These are phyloP conservation scores for Arge pagana DNA, from an alignment of 2,888 invertebrate species.

Conservation along the genomic window DNA sequence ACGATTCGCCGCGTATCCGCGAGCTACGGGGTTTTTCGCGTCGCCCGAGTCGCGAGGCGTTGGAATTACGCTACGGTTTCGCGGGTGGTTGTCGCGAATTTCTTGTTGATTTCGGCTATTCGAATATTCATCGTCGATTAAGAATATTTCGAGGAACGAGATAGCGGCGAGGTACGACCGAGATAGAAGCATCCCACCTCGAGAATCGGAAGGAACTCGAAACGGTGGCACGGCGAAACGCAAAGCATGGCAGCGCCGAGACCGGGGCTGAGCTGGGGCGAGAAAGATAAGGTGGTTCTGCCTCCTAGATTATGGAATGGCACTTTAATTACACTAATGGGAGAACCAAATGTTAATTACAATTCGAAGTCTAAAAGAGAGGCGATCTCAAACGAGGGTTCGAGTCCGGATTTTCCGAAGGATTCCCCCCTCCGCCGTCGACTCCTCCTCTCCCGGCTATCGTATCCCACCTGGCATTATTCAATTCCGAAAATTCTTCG, in stretches of 20 bases:
- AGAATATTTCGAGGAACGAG: too few relatives aligned
- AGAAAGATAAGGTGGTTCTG: slow-evolving; percentile 56
- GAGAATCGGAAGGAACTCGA: slow-evolving; percentile 19
- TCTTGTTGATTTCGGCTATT: too few relatives aligned
- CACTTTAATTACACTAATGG: slow-evolving; percentile 81
- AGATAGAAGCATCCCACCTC: too few relatives aligned
- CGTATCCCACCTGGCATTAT: slow-evolving; percentile 14
- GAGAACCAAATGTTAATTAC: slow-evolving; percentile 76
- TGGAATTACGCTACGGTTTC: too few relatives aligned
- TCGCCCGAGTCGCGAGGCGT: too few relatives aligned
- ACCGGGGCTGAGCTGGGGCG: slow-evolving; percentile 57
- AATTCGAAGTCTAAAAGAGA: slow-evolving; percentile 69
- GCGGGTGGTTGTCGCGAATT: too few relatives aligned
- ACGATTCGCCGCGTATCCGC: too few relatives aligned
- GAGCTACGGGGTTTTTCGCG: too few relatives aligned
- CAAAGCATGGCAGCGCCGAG: slow-evolving; percentile 34
- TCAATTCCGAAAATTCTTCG: slow-evolving; percentile 18
- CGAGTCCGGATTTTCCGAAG: slow-evolving; percentile 17
- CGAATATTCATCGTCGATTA: too few relatives aligned
- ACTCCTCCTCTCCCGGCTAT: background rate
- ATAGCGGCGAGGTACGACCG: too few relatives aligned
- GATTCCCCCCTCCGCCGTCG: background rate
- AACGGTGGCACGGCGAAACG: slow-evolving; percentile 33
- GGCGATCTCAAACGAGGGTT: slow-evolving; percentile 50
- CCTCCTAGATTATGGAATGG: slow-evolving; percentile 67